phyloP scores from a whole-genome alignment of 2,113 vertebrate species.

The Craseonycteris thonglongyai region DNA sequence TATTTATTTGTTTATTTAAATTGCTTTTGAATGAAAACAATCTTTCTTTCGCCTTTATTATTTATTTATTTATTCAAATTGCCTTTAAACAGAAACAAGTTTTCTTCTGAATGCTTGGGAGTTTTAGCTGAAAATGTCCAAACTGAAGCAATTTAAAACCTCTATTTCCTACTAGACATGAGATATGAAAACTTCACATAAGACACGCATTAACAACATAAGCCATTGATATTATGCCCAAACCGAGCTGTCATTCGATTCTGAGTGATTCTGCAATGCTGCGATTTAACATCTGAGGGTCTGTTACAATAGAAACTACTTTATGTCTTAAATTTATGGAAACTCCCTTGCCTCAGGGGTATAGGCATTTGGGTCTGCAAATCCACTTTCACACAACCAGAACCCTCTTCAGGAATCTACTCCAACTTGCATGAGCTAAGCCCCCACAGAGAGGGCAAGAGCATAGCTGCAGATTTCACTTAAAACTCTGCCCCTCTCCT shows the following conservation, averaged over 20 bases:
- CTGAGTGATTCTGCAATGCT: background rate
- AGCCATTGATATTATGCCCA: background rate
- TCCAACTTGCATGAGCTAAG: background rate
- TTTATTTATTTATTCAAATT: background rate
- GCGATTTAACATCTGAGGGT: background rate
- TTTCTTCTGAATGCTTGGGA: background rate
- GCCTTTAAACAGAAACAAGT: background rate
- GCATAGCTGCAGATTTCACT: background rate
- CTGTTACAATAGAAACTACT: background rate
- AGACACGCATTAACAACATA: background rate
- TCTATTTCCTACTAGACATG: background rate
- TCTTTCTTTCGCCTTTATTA: background rate
- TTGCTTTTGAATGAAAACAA: background rate
- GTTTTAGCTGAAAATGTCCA: background rate
- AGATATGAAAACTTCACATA: background rate
- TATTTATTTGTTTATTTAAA: background rate
- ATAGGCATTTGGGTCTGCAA: background rate
- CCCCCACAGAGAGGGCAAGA: background rate
- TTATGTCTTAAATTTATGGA: background rate
- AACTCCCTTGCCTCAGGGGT: background rate
- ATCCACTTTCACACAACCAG: background rate
- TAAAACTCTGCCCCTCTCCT: background rate
- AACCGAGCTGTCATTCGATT: background rate
- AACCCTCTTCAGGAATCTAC: background rate
- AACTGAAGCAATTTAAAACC: background rate